Percentiles rank a stretch among this genome's conserved stretches.
These are phyloP conservation scores for Dicrostonyx torquatus DNA, from an alignment of 2,797 vertebrate genomes.

Conservation along the genomic window DNA sequence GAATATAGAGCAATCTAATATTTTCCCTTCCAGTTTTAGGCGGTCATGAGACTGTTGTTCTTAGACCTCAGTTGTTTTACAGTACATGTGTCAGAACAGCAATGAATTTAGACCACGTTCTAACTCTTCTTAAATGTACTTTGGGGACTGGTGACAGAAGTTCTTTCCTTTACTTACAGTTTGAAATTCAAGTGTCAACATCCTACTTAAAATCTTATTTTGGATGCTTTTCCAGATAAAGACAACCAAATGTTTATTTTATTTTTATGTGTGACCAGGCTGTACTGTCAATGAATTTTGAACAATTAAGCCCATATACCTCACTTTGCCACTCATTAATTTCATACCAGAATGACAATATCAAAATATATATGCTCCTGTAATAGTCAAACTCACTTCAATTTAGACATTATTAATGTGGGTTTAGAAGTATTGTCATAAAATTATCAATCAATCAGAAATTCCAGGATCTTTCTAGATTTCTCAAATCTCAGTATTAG, in stretches of 20 bases:
- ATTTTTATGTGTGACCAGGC: background rate
- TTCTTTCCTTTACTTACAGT: background rate
- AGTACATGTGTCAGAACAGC: background rate
- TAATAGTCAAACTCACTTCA: background rate
- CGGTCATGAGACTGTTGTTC: background rate
- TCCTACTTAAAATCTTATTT: background rate
- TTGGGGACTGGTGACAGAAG: background rate
- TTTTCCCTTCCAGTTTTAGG: background rate
- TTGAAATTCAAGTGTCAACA: background rate
- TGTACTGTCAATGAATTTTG: background rate
- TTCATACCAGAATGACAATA: constrained; percentile 4
- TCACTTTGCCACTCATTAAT: background rate
- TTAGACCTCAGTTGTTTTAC: background rate
- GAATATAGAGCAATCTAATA: background rate
- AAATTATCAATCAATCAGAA: constrained; percentile 4
- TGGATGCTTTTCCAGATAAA: background rate
- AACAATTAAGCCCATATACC: background rate
- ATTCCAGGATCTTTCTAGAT: constrained; percentile 38
- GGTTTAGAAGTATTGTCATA: background rate
- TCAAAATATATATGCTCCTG: background rate
- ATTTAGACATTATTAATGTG: background rate
- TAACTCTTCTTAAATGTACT: background rate
- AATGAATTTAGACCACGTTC: background rate
- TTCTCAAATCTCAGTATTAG: constrained; percentile 2
- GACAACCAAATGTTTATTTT: background rate